Evolutionary conservation across 2,888 invertebrate genomes (phyloP).

Genomic region (Sturmia bella): DNA sequence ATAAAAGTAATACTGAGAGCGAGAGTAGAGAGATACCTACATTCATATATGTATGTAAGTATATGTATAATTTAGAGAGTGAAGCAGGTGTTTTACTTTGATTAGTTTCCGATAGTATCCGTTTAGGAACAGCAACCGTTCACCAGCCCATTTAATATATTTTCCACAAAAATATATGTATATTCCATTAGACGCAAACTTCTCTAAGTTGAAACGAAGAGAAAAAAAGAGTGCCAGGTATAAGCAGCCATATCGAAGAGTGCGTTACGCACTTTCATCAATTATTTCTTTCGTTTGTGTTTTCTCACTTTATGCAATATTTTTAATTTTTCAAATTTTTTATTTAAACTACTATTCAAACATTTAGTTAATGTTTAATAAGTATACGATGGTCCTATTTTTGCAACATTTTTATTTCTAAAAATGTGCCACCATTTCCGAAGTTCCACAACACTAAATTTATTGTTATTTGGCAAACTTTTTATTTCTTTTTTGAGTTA

Average conservation of each 20-base stretch:
- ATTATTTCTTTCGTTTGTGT: slow-evolving; percentile 14
- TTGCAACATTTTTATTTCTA: not conserved
- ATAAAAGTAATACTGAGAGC: slow-evolving; percentile 27
- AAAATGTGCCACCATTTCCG: not conserved
- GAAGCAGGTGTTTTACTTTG: slow-evolving; percentile 66
- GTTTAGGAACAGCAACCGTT: slow-evolving; percentile 46
- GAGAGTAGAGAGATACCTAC: too few relatives aligned
- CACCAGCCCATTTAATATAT: slow-evolving; percentile 17
- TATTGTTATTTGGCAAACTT: slow-evolving; percentile 6
- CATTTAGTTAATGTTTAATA: not conserved
- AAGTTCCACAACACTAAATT: slow-evolving; percentile 25
- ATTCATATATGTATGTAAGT: too few relatives aligned
- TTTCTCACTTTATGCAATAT: slow-evolving; percentile 27
- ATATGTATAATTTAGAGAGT: slow-evolving; percentile 26
- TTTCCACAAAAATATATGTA: slow-evolving; percentile 33
- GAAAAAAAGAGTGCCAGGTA: slow-evolving; percentile 26
- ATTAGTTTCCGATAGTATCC: slow-evolving; percentile 51
- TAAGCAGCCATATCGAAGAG: slow-evolving; percentile 31
- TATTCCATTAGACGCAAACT: slow-evolving; percentile 11
- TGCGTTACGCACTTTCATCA: slow-evolving; percentile 51
- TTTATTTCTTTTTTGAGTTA: slow-evolving; percentile 6
- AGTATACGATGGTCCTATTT: not conserved
- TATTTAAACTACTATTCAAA: slow-evolving; percentile 12
- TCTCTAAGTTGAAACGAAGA: slow-evolving; percentile 28
- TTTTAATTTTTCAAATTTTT: slow-evolving; percentile 3